phyloP scores from a whole-genome alignment of 2,797 vertebrate genomes.

The Acomys russatus region DNA sequence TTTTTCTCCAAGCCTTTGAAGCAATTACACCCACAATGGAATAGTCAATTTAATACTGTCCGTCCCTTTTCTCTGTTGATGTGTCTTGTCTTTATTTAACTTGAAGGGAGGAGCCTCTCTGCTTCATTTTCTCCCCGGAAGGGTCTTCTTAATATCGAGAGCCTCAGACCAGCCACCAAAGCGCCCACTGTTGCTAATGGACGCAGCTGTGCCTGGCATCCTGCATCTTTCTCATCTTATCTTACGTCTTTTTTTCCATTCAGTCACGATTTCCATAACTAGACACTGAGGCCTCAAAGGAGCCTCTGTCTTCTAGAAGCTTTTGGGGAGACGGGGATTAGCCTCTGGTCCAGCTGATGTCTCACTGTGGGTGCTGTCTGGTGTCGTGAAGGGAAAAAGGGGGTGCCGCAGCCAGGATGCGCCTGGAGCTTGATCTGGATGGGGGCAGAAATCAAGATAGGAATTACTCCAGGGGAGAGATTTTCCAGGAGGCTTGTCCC shows the following conservation, averaged over 20 bases:
- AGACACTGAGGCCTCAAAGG: not conserved
- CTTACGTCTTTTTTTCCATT: not conserved
- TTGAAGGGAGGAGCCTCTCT: not conserved
- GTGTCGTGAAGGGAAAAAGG: not conserved
- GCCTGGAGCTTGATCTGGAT: not conserved
- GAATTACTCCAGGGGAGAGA: not conserved
- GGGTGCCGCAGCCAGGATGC: not conserved
- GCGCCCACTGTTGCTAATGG: not conserved
- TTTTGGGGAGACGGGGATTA: not conserved
- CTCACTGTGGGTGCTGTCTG: accelerated
- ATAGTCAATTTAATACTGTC: not conserved
- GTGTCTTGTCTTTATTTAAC: not conserved
- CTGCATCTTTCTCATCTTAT: not conserved
- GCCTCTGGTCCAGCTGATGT: not conserved
- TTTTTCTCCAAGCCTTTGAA: constrained; percentile 15
- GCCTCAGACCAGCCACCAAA: not conserved
- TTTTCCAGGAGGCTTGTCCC: not conserved
- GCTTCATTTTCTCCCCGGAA: constrained; percentile 12
- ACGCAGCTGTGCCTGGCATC: not conserved
- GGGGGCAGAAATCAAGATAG: not conserved
- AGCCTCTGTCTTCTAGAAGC: not conserved
- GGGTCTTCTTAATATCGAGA: not conserved
- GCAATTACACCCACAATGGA: not conserved
- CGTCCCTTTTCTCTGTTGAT: not conserved
- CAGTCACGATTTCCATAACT: constrained; percentile 28